phyloP scores from a whole-genome alignment of 2,113 vertebrate species.

The Sphaerodactylus townsendi region DNA sequence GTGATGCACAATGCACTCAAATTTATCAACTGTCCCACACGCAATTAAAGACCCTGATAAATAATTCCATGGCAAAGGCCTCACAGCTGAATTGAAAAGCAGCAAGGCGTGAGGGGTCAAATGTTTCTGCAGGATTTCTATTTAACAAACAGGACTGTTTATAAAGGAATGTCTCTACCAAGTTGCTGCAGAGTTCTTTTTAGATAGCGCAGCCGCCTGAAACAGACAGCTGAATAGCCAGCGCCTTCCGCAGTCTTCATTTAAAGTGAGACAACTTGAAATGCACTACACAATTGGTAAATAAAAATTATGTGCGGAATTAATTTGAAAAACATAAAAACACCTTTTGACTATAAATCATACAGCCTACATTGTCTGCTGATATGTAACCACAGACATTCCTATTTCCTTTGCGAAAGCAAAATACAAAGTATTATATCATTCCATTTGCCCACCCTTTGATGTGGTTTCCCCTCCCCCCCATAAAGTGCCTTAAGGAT shows the following conservation, averaged over 20 bases:
- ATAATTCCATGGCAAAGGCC: slow-evolving; percentile 57
- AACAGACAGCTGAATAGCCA: background rate
- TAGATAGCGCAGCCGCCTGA: background rate
- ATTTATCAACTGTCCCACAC: slow-evolving; percentile 52
- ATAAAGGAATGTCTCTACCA: slow-evolving; percentile 51
- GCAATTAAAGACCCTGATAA: slow-evolving; percentile 62
- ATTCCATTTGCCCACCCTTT: slow-evolving; percentile 60
- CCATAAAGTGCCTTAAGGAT: slow-evolving; percentile 56
- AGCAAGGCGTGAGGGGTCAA: slow-evolving; percentile 64
- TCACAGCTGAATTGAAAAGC: slow-evolving; percentile 53
- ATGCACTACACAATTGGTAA: slow-evolving; percentile 6
- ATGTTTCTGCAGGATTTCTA: slow-evolving; percentile 57
- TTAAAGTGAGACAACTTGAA: slow-evolving; percentile 30
- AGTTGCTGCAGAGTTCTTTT: slow-evolving; percentile 13
- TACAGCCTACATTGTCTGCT: slow-evolving; percentile 52
- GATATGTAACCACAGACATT: slow-evolving; percentile 55
- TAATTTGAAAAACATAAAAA: slow-evolving; percentile 34
- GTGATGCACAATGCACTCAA: slow-evolving; percentile 1
- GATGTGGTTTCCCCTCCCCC: slow-evolving; percentile 62
- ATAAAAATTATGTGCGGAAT: slow-evolving; percentile 47
- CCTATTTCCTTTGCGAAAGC: slow-evolving; percentile 61
- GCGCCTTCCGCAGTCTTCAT: background rate
- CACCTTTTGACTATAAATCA: slow-evolving; percentile 39
- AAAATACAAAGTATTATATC: slow-evolving; percentile 61
- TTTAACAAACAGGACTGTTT: slow-evolving; percentile 52